Percentiles rank a stretch among this genome's conserved stretches.
These are phyloP conservation scores for Sinella curviseta DNA, from an alignment of 1,140 invertebrate genomes.

Conservation along the genomic window DNA sequence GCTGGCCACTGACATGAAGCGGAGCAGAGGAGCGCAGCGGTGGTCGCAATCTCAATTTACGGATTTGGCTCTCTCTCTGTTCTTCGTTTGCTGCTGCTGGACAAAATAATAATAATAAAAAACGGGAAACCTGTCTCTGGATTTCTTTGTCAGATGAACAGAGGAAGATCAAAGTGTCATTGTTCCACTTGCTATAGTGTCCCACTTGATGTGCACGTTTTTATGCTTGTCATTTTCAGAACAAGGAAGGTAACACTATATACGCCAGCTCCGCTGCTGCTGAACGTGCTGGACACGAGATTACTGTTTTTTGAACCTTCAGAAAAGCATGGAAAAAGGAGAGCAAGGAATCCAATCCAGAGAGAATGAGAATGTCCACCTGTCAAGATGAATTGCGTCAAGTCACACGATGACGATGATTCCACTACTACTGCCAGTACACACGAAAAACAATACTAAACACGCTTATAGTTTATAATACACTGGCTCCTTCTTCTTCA, in stretches of 20 bases:
- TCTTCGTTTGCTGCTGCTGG: too few relatives aligned
- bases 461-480: too few relatives aligned
- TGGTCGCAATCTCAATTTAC: neutral
- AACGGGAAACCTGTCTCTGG: neutral
- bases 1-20: neutral
- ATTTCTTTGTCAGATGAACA: neutral
- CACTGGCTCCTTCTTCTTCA: too few relatives aligned
- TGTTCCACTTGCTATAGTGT: neutral
- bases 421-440: too few relatives aligned
- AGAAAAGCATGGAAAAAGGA: too few relatives aligned
- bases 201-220: neutral
- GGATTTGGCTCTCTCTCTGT: neutral
- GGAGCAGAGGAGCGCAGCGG: neutral
- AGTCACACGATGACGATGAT: neutral
- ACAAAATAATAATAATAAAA: neutral
- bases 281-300: neutral
- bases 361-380: neutral
- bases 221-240: neutral
- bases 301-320: neutral
- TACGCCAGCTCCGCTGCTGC: neutral
- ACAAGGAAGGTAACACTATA: neutral
- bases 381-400: conserved; percentile 19
- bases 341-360: neutral
- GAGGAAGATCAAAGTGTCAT: neutral
- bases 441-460: conserved; percentile 15